Evolutionary conservation across 2,113 vertebrate genomes (phyloP), one percentile per base, ranked within the genome.

Genomic region (Cathartes aura): DNA sequence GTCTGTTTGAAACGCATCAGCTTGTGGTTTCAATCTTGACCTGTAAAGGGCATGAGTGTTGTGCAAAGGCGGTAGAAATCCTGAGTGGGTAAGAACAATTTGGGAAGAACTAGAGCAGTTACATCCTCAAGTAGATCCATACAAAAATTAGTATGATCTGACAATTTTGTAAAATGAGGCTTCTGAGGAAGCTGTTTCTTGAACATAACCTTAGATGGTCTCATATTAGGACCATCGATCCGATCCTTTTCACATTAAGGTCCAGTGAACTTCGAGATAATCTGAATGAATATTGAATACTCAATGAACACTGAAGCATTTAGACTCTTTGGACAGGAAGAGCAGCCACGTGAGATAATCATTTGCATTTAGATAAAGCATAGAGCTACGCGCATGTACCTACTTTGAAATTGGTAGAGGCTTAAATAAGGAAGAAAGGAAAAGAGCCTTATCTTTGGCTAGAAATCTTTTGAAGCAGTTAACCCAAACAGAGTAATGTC

Each of bases 261-360:
- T 12, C 55, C 68, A 11, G 11, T 8, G 50, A 53, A 12, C 5
- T 38, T 64, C 2, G 12, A 53, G 58, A 3, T 50, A 14, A n/a
- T n/a, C 29, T 2, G 38, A 24, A 55, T 4, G 21, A 45, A 53
- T 7, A 4, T 12, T 30, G 40, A 34, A 21, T 52, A n/a, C 72
- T 20, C n/a, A 11, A 0, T 7, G 26, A 15, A 4, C 2, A 5
- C 27, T 0, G 82, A 45, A 42, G 7, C 2, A 6, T 81, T 50
- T 12, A 1, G 27, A 2, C 29, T n/a, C 15, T n/a, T 80, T 1
- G 3, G 38, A 11, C 8, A 16, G 86, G n/a, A 86, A 8, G 55
- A 52, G 29, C 40, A 4, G 50, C 40, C 40, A 15, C 0, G 0
- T 23, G 68, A 30, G 50, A 32, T 2, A 20, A 8, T 36, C 0